A percentile compares a stretch with the other conserved stretches of the same genome.
These are phyloP conservation scores for Penelope pileata DNA, from an alignment of 2,113 vertebrate genomes.

Conservation along the genomic window DNA sequence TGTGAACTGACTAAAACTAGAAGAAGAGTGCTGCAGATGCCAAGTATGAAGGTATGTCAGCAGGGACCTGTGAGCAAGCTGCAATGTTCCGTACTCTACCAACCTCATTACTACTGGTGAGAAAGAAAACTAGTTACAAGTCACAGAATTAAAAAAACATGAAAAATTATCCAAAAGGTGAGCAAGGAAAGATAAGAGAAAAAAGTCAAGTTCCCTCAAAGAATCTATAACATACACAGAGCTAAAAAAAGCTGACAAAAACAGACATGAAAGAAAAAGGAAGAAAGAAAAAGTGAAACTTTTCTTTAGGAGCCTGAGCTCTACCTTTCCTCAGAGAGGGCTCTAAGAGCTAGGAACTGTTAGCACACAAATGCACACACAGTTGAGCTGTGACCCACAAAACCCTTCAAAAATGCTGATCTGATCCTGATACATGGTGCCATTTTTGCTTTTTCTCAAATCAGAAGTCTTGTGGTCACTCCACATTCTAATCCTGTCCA, in stretches of 20 bases:
- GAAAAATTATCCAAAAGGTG: not conserved
- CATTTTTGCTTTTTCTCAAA: not conserved
- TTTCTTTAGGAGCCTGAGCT: not conserved
- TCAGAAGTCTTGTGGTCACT: not conserved
- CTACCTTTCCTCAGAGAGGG: not conserved
- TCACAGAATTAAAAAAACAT: not conserved
- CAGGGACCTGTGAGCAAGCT: not conserved
- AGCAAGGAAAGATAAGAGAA: not conserved
- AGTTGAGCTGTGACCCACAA: not conserved
- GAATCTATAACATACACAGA: not conserved
- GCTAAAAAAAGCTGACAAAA: not conserved
- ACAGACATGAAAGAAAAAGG: too few relatives aligned
- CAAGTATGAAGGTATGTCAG: not conserved
- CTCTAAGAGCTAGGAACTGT: not conserved
- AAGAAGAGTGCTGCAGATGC: not conserved
- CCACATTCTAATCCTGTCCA: not conserved
- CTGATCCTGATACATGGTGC: not conserved
- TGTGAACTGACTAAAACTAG: not conserved
- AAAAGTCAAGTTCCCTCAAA: not conserved
- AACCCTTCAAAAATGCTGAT: not conserved
- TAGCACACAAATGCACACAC: not conserved
- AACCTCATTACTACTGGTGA: not conserved
- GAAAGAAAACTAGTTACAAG: not conserved
- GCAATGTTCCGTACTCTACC: not conserved
- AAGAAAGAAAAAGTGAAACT: not conserved